Percentiles rank a stretch among this genome's conserved stretches.
phyloP scores from a whole-genome alignment of 2,113 vertebrate genomes.

The Clarias magur region DNA sequence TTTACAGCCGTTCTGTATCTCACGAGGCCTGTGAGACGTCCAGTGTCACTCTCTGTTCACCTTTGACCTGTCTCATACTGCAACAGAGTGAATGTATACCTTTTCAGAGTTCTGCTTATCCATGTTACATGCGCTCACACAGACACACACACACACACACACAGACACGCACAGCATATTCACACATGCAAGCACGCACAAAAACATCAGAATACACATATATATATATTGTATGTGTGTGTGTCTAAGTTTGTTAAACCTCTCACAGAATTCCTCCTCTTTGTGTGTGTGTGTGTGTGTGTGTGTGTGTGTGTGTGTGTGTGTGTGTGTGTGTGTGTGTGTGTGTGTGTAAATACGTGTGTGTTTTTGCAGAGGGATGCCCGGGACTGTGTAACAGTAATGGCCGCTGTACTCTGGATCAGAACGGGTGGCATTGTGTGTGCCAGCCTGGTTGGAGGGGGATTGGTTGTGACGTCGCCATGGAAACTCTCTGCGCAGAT shows the following conservation, averaged over 20 bases:
- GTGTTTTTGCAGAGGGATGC: constrained; percentile 85
- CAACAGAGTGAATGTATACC: constrained; percentile 52
- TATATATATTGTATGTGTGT: not conserved
- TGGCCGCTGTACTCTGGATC: constrained; percentile 93
- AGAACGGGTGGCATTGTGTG: constrained; percentile 96
- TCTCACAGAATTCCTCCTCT: constrained; percentile 19
- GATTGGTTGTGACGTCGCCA: constrained; percentile 93
- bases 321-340: not conserved
- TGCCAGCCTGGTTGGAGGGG: constrained; percentile 97
- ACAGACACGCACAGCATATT: constrained; percentile 3
- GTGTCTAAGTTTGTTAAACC: not conserved
- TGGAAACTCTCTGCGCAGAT: constrained; percentile 95
- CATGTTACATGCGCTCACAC: constrained; percentile 48
- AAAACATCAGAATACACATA: not conserved
- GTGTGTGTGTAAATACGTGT: constrained; percentile 2
- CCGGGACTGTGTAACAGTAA: constrained; percentile 99
- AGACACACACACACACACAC: constrained; percentile 4
- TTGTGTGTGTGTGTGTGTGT: too few relatives aligned
- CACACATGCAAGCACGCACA: not conserved
- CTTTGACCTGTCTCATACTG: constrained; percentile 50
- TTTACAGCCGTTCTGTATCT: constrained; percentile 93
- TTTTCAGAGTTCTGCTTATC: constrained; percentile 59
- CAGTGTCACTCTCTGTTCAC: constrained; percentile 75
- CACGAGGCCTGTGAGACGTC: constrained; percentile 80
- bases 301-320: not conserved